phyloP scores from a whole-genome alignment of 2,888 invertebrate genomes.

The Drosophila subsilvestris region DNA sequence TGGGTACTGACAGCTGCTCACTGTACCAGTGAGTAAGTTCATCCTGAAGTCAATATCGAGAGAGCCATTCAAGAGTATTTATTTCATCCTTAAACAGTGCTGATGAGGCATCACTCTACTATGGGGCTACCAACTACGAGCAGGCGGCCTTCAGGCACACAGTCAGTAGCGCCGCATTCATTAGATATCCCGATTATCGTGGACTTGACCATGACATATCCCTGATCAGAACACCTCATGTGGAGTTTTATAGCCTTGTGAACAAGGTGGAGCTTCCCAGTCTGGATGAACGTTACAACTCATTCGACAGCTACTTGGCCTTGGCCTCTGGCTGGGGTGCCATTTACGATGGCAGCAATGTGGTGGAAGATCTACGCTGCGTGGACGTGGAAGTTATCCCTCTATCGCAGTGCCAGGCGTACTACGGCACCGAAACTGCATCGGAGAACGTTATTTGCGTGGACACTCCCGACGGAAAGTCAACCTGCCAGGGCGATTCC shows the following conservation, averaged over 20 bases:
- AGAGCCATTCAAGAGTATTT: not conserved
- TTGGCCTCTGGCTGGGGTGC: conserved; percentile 63
- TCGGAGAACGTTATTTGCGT: conserved; percentile 67
- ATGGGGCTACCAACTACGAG: conserved; percentile 43
- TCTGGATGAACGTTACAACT: conserved; percentile 25
- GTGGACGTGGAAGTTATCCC: conserved; percentile 61
- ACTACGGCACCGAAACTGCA: conserved; percentile 35
- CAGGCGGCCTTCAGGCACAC: conserved; percentile 35
- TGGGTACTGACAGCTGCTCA: conserved; percentile 73
- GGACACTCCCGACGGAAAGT: conserved; percentile 48
- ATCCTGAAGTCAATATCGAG: not conserved
- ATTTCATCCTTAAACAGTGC: conserved; percentile 8
- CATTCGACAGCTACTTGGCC: conserved; percentile 30
- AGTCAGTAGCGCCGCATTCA: conserved; percentile 27
- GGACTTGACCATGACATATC: conserved; percentile 50
- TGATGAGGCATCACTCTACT: conserved; percentile 37
- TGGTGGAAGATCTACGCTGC: conserved; percentile 70
- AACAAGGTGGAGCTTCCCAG: conserved; percentile 29
- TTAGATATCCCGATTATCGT: conserved; percentile 32
- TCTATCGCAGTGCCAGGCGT: conserved; percentile 35
- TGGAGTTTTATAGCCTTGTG: conserved; percentile 26
- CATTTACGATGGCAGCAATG: conserved; percentile 60
- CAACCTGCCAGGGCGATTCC: conserved; percentile 66
- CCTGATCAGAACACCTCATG: conserved; percentile 41
- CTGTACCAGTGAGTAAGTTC: conserved; percentile 24